Evolutionary conservation across 1,140 invertebrate species (phyloP), one percentile per base, ranked within the genome.

Genomic region (Paraescarpia echinospica): DNA sequence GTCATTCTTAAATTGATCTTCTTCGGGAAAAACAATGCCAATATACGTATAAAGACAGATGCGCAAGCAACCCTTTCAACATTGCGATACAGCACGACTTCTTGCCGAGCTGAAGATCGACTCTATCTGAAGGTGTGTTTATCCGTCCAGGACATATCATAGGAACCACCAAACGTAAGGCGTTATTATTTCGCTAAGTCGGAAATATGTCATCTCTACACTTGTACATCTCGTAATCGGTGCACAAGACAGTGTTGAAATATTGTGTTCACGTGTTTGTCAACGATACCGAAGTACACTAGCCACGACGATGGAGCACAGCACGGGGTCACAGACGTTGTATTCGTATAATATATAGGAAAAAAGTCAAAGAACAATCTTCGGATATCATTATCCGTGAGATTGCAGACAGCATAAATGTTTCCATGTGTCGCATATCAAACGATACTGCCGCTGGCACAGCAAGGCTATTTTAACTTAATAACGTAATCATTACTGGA

Each of bases 1-100:
- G 59, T 77, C 59, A 77, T 77, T 77, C 59, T 77, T 77, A 77
- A 77, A 77, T 77, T 77, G 59, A 77, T 77, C 59, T 51, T 51
- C 48, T 77, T 77, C 59, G 59, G 59, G 59, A 77, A 77, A 77
- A 77, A 77, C 59, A 77, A 77, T 18, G 59, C 59, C 59, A 18
- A 77, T 77, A 77, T 77, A 77, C 59, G 27, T 77, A 77, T 77
- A 77, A 77, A 77, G 59, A 77, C 59, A 77, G 59, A 77, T 77
- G 59, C 22, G 59, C 59, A 22, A 77, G 22, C 59, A 18, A 77
- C 59, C 8, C 59, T 77, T 77, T 27, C 12, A 18, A 77, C 59
- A 77, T 27, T 77, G 59, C 27, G 4, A 27, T 31, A 31, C 59
- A 77, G 18, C 22, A 77, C 59, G 59, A 77, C 27, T 27, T 77